Conservation (phyloP, 53 echinoderm and acorn worm genomes). For the Echinometra lucunter region DNA sequence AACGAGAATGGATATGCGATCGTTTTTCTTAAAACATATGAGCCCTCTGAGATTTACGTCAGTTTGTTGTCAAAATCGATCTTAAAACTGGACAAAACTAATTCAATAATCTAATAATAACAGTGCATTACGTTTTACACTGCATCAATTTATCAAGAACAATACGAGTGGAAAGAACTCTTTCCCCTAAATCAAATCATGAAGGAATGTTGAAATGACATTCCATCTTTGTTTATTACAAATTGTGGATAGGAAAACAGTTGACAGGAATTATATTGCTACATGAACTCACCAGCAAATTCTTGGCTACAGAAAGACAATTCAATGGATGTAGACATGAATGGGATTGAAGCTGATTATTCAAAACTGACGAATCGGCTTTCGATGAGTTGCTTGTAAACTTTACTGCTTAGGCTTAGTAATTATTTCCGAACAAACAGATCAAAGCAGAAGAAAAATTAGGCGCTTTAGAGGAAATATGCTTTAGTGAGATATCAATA, state of each 20-base stretch:
- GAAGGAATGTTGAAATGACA: background rate
- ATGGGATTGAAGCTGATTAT: background rate
- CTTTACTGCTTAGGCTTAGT: no score
- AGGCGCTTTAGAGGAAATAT: no score
- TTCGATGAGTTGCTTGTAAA: no score
- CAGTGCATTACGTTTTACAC: background rate
- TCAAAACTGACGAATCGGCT: background rate
- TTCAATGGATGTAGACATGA: background rate
- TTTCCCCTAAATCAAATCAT: constrained; percentile 24
- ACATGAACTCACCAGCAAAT: background rate
- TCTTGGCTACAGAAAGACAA: background rate
- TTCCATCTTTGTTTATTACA: background rate
- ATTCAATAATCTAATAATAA: constrained; percentile 29
- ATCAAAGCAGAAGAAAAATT: no score
- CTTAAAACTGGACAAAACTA: background rate
- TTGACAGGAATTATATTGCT: background rate
- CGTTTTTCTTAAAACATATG: constrained; percentile 8
- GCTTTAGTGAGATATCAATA: no score
- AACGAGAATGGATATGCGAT: background rate
- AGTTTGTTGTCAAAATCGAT: background rate
- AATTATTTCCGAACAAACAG: no score
- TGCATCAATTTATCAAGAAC: background rate
- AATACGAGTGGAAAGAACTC: background rate
- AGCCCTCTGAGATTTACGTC: background rate
- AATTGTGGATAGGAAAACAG: background rate